A percentile compares a stretch with the other conserved stretches of the same genome.
These are phyloP conservation scores for Entomyzon cyanotis DNA, from an alignment of 2,113 vertebrate genomes.

Conservation along the genomic window DNA sequence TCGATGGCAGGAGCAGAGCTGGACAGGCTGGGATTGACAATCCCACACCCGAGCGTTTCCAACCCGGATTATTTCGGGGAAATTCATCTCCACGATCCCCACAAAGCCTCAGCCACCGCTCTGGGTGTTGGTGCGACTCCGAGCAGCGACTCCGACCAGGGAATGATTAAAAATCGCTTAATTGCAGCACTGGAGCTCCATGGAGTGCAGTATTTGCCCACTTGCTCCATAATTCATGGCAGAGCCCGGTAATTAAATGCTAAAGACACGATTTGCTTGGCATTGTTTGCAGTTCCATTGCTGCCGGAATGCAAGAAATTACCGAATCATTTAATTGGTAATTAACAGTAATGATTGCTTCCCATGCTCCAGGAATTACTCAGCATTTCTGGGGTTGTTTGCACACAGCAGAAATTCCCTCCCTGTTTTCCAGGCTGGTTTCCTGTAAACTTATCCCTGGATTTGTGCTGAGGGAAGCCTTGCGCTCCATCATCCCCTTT, in stretches of 20 bases:
- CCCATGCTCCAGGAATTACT: not conserved
- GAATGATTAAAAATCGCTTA: not conserved
- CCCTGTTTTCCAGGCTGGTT: not conserved
- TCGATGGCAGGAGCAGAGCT: rapidly evolving
- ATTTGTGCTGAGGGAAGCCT: not conserved
- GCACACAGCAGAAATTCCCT: not conserved
- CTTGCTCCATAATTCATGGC: slow-evolving; percentile 36
- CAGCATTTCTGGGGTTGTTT: slow-evolving; percentile 17
- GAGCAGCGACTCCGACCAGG: not conserved
- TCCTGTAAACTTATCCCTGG: not conserved
- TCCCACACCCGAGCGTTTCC: rapidly evolving
- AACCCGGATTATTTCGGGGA: rapidly evolving
- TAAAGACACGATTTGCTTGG: slow-evolving; percentile 18
- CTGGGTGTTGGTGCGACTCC: not conserved
- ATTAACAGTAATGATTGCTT: slow-evolving; percentile 37
- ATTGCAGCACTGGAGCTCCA: not conserved
- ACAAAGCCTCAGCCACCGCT: rapidly evolving
- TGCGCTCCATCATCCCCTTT: too few relatives aligned
- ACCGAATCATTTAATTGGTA: slow-evolving; percentile 34
- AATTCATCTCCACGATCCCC: not conserved
- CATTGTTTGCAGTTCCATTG: slow-evolving; percentile 7
- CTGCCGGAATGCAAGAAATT: slow-evolving; percentile 27
- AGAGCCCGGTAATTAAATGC: slow-evolving; percentile 46
- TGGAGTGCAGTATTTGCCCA: not conserved
- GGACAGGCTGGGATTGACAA: not conserved